A percentile compares a stretch with the other conserved stretches of the same genome.
phyloP scores from a whole-genome alignment of 2,113 vertebrate species.

The Vombatus ursinus region DNA sequence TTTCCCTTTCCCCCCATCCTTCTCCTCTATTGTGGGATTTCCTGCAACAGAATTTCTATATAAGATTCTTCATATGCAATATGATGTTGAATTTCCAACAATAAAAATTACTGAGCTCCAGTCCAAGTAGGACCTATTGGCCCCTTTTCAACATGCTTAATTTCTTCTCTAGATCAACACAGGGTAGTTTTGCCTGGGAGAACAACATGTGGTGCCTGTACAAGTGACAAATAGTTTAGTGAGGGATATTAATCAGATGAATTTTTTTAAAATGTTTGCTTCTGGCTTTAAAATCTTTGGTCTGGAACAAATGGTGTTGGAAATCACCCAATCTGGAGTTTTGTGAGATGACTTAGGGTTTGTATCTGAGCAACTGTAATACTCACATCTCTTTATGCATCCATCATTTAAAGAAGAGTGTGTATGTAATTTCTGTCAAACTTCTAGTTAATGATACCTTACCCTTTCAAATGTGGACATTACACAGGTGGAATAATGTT shows the following conservation, averaged over 20 bases:
- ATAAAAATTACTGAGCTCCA: slow-evolving; percentile 47
- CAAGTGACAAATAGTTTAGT: slow-evolving; percentile 72
- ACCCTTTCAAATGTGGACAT: slow-evolving; percentile 42
- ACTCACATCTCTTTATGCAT: slow-evolving; percentile 31
- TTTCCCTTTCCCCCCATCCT: no score
- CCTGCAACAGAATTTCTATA: neutral
- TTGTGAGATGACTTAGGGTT: slow-evolving; percentile 47
- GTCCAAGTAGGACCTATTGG: slow-evolving; percentile 52
- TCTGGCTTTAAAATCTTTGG: slow-evolving; percentile 71
- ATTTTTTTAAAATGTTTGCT: slow-evolving; percentile 74
- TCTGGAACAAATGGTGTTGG: slow-evolving; percentile 72
- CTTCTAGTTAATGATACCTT: slow-evolving; percentile 41
- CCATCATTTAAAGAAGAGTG: slow-evolving; percentile 34
- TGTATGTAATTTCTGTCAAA: slow-evolving; percentile 55
- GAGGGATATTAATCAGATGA: slow-evolving; percentile 79
- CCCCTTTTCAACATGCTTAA: slow-evolving; percentile 56
- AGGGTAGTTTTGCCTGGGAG: slow-evolving; percentile 66
- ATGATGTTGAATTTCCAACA: slow-evolving; percentile 54
- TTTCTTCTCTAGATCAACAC: slow-evolving; percentile 51
- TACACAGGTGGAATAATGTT: slow-evolving; percentile 27
- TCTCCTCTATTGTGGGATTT: no score
- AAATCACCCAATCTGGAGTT: slow-evolving; percentile 71
- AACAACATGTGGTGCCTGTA: slow-evolving; percentile 54
- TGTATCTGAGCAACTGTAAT: slow-evolving; percentile 25
- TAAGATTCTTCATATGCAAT: neutral